Base-by-base conservation (phyloP, 2,113 vertebrate genomes). In the Pao palembangensis region DNA sequence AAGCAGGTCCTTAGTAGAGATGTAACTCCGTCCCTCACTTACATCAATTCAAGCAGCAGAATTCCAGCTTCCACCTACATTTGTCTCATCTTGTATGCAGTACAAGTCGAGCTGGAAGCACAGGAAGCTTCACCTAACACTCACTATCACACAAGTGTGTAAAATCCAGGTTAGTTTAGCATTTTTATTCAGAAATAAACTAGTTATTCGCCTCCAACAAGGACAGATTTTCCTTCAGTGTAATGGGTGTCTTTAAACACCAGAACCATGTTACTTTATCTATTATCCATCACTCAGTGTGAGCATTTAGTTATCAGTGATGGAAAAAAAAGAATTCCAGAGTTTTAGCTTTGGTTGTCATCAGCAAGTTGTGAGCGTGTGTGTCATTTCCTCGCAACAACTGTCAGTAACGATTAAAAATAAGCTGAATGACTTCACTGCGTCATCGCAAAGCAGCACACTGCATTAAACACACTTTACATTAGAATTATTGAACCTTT, bases 241-340 rank as follows among this genome's bases (percentile, higher is more conserved):
- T 51, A 61, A 75, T 75, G 38, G 61, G 11, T 55, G 18, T 59
- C 19, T 59, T 68, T 43, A 11, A 43, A 43, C 14, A 14, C 41
- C 41, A 44, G 14, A 44, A 14, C 15, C 8, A 1, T 56, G 42
- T 70, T 51, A 60, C 67, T 61, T 58, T 20, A 3, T 23, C 20
- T 34, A 51, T 59, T 75, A 72, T 58, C 43, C 43, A 34, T 25
- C 41, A 51, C 41, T 64, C 63, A 34, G 42, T 16, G 46, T 0
- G 55, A 34, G 61, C 16, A 49, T 58, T 58, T 19, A 54, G 31
- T 23, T 23, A 43, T 14, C 34, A 3, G 3, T 38, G 34, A 38
- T 3, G 1, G 10, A 38, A 38, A 38, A 31, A 5, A 8, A 8
- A 31, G 28, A 31, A 5, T 31, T 31, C 28, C 8, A 31, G 3